These are phyloP conservation scores for Hyles euphorbiae DNA, from an alignment of 1,140 invertebrate genomes.

Conservation along the genomic window DNA sequence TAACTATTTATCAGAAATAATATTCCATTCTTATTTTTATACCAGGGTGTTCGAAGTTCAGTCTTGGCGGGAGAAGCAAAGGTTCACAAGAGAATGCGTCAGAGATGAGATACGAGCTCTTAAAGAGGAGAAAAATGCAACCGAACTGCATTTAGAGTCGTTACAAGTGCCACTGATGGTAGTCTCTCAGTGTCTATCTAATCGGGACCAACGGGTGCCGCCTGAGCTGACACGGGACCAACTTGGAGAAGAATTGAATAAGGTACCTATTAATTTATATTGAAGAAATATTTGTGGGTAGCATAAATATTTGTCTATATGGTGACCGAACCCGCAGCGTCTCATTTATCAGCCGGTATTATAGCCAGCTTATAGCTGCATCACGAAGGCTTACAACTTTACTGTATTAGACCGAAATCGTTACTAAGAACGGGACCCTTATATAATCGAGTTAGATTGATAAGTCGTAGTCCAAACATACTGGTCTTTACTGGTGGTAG, in stretches of 20 bases:
- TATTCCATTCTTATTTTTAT: background rate
- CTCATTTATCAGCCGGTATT: too few species aligned
- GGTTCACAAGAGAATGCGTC: slow-evolving; percentile 80
- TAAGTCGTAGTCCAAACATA: too few species aligned
- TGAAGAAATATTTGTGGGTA: too few species aligned
- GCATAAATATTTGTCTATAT: too few species aligned
- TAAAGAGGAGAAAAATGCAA: slow-evolving; percentile 84
- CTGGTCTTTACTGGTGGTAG: too few species aligned
- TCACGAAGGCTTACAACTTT: too few species aligned
- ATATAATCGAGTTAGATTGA: too few species aligned
- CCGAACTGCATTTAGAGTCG: slow-evolving; percentile 85
- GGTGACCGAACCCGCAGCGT: too few species aligned
- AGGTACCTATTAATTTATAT: slow-evolving; percentile 57
- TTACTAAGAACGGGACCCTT: too few species aligned
- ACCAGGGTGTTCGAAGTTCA: slow-evolving; percentile 83
- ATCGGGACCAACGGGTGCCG: slow-evolving; percentile 85
- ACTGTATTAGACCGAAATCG: too few species aligned
- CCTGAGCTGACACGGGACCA: slow-evolving; percentile 91
- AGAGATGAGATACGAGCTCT: slow-evolving; percentile 83
- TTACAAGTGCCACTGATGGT: slow-evolving; percentile 86
- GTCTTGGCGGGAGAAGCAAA: slow-evolving; percentile 84
- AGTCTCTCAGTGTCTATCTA: slow-evolving; percentile 85
- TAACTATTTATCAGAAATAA: too few species aligned
- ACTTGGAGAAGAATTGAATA: slow-evolving; percentile 87
- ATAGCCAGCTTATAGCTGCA: too few species aligned